phyloP scores from a whole-genome alignment of 2,797 vertebrate species.

The Ctenopoma multispine region DNA sequence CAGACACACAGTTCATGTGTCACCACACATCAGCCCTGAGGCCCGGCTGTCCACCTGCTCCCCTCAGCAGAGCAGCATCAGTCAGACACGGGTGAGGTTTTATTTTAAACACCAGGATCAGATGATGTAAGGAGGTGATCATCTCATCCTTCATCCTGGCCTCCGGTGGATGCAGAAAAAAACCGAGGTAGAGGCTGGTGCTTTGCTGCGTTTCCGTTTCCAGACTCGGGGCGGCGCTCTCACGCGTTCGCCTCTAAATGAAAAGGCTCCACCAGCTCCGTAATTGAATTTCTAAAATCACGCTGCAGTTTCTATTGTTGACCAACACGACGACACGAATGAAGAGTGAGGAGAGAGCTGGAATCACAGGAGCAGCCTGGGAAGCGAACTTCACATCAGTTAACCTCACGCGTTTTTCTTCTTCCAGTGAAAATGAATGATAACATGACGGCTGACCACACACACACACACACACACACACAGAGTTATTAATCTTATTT shows the following conservation, averaged over 20 bases:
- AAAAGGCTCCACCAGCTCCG: conserved; percentile 46
- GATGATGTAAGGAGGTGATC: conserved; percentile 40
- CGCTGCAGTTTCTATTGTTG: conserved; percentile 48
- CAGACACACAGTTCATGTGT: conserved; percentile 10
- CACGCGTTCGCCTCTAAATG: conserved; percentile 13
- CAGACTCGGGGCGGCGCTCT: conserved; percentile 66
- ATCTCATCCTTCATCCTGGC: conserved; percentile 8
- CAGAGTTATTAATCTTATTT: neutral
- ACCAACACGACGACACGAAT: neutral
- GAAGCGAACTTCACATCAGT: conserved; percentile 26
- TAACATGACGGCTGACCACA: no score
- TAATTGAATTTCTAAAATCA: conserved; percentile 59
- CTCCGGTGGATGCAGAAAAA: conserved; percentile 1
- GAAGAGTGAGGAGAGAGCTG: neutral
- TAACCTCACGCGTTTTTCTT: conserved; percentile 15
- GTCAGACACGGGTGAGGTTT: neutral
- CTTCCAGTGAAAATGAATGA: neutral
- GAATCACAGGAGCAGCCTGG: neutral
- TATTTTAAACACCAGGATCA: conserved; percentile 23
- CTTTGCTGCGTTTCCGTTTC: conserved; percentile 27
- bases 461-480: neutral
- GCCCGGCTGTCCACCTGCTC: conserved; percentile 9
- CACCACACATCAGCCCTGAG: conserved; percentile 6
- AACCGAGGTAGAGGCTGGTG: neutral
- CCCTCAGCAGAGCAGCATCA: conserved; percentile 2